phyloP scores from a whole-genome alignment of 2,888 invertebrate species.

The Drosophila vallismaia region DNA sequence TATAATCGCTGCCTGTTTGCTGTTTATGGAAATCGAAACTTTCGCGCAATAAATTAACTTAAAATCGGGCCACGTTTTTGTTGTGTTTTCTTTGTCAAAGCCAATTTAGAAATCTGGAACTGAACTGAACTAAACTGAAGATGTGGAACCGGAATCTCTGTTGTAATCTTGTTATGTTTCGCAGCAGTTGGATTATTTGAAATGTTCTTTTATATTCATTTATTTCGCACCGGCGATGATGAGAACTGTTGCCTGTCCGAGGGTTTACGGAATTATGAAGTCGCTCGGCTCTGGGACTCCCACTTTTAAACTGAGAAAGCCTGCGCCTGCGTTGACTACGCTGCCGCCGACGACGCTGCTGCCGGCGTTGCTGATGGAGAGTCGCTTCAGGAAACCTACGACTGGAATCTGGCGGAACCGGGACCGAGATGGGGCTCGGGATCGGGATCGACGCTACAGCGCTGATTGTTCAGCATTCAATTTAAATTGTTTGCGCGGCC shows the following conservation, averaged over 20 bases:
- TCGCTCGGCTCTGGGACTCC: slow-evolving; percentile 12
- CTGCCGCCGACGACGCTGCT: slow-evolving; percentile 17
- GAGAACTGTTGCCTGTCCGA: slow-evolving; percentile 54
- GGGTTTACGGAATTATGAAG: slow-evolving; percentile 58
- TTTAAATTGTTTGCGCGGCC: slow-evolving; percentile 48
- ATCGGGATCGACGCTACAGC: slow-evolving; percentile 1
- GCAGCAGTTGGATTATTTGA: slow-evolving; percentile 16
- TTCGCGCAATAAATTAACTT: slow-evolving; percentile 27
- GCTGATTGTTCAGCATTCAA: slow-evolving; percentile 64
- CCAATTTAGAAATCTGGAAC: slow-evolving; percentile 41
- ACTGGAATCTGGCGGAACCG: slow-evolving; percentile 18
- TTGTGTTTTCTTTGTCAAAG: slow-evolving; percentile 10
- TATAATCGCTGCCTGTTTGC: slow-evolving; percentile 19
- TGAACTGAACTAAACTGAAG: not conserved
- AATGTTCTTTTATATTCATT: slow-evolving; percentile 5
- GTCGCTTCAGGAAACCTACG: slow-evolving; percentile 11
- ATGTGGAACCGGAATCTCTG: slow-evolving; percentile 45
- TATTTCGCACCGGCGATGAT: slow-evolving; percentile 1
- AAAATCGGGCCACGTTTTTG: slow-evolving; percentile 18
- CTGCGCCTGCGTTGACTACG: slow-evolving; percentile 8
- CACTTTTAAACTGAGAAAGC: slow-evolving; percentile 54
- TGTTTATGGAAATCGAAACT: slow-evolving; percentile 43
- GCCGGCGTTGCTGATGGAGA: not conserved
- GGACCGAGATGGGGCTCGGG: not conserved
- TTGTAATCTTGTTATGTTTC: slow-evolving; percentile 58